Percentiles rank a stretch among this genome's conserved stretches.
phyloP scores from a whole-genome alignment of 2,888 invertebrate species.

The Aspidiotus destructor region DNA sequence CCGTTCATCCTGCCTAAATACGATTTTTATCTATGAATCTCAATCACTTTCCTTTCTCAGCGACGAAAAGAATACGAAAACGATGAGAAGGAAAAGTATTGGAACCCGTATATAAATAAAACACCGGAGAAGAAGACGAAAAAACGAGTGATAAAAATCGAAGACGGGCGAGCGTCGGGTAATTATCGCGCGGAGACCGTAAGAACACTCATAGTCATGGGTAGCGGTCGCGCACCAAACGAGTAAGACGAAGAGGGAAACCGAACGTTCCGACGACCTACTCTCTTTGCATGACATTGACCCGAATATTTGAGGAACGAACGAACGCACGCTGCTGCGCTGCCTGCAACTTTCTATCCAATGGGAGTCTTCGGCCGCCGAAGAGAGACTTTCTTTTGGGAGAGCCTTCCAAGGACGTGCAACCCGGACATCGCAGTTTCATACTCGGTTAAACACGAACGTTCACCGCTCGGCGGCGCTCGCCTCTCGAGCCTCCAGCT shows the following conservation, averaged over 20 bases:
- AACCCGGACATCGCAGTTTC: conserved; percentile 27
- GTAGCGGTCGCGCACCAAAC: background rate
- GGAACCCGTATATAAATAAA: too few species aligned
- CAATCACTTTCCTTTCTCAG: too few species aligned
- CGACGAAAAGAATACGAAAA: too few species aligned
- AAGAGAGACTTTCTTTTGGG: conserved; percentile 29
- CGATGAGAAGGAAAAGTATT: too few species aligned
- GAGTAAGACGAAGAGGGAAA: background rate
- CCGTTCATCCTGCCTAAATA: too few species aligned
- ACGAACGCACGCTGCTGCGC: conserved; percentile 3
- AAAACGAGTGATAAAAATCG: background rate
- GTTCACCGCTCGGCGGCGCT: background rate
- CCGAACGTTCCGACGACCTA: conserved; percentile 24
- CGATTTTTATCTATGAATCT: too few species aligned
- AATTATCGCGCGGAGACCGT: background rate
- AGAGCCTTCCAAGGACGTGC: conserved; percentile 32
- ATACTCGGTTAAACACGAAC: conserved; percentile 17
- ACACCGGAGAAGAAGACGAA: too few species aligned
- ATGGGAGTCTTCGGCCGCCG: conserved; percentile 8
- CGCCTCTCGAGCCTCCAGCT: background rate
- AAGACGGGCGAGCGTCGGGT: conserved; percentile 2
- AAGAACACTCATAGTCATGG: too few species aligned
- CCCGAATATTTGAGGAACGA: conserved; percentile 23
- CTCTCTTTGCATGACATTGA: conserved; percentile 33
- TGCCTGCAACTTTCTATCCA: conserved; percentile 27